A percentile compares a stretch with the other conserved stretches of the same genome.
These are phyloP conservation scores for Sphaerophoria taeniata DNA, from an alignment of 2,888 invertebrate species.

Conservation along the genomic window DNA sequence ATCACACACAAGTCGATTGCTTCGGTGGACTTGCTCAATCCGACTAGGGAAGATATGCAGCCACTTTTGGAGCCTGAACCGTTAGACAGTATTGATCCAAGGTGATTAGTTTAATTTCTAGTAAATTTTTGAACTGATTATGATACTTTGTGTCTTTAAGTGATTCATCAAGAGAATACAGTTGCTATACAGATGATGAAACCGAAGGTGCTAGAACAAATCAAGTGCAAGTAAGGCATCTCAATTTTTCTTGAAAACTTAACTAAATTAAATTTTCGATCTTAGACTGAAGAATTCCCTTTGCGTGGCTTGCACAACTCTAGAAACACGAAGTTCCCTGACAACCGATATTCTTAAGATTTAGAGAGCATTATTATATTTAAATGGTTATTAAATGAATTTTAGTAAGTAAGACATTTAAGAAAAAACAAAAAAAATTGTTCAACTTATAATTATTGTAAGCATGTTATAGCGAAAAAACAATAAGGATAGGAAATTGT, in stretches of 20 bases:
- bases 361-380: background rate
- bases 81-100: conserved; percentile 80
- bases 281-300: conserved; percentile 80
- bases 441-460: conserved; percentile 19
- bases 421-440: conserved; percentile 25
- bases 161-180: conserved; percentile 86
- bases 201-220: conserved; percentile 76
- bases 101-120: conserved; percentile 75
- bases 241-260: background rate
- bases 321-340: conserved; percentile 73
- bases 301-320: conserved; percentile 79
- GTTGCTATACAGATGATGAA: conserved; percentile 81
- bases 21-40: conserved; percentile 80
- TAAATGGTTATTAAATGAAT: conserved; percentile 18
- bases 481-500: conserved; percentile 5
- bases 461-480: conserved; percentile 3
- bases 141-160: conserved; percentile 77
- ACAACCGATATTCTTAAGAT: conserved; percentile 63
- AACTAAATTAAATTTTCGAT: background rate
- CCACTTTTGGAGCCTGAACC: conserved; percentile 83
- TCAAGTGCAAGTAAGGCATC: conserved; percentile 43
- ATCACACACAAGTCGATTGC: conserved; percentile 78
- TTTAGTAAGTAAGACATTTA: conserved; percentile 25
- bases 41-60: conserved; percentile 83
- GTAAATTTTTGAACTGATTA: background rate